These are phyloP conservation scores for Omphaloscelis lunosa DNA, from an alignment of 2,888 invertebrate species.

Conservation along the genomic window DNA sequence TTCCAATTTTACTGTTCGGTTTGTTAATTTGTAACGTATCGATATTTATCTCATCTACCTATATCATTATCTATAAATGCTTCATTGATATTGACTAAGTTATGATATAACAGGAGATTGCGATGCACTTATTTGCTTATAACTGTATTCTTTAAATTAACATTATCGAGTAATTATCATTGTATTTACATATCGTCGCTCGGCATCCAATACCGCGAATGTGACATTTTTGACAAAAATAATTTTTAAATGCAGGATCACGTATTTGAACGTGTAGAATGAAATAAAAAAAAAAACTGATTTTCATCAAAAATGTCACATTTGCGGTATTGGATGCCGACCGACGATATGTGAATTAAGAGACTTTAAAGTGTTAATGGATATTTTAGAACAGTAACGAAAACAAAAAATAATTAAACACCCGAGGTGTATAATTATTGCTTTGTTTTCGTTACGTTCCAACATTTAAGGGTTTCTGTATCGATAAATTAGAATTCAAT, in stretches of 20 bases:
- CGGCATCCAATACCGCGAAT: no score
- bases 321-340: no score
- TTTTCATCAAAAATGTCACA: no score
- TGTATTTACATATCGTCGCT: not conserved
- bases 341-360: no score
- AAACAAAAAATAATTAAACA: no score
- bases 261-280: no score
- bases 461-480: not conserved
- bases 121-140: not conserved
- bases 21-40: constrained; percentile 44
- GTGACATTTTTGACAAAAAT: no score
- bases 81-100: not conserved
- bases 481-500: not conserved
- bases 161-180: constrained; percentile 4
- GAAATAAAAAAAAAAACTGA: no score
- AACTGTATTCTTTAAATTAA: not conserved
- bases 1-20: constrained; percentile 63
- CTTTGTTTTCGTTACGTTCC: not conserved
- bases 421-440: not conserved
- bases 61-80: not conserved
- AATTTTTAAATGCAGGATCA: no score
- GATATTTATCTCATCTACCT: not conserved
- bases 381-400: constrained; percentile 7
- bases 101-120: not conserved
- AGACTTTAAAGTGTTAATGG: not conserved